Evolutionary conservation across 2,888 invertebrate species (phyloP).

Genomic region (Chymomyza fuscimana): DNA sequence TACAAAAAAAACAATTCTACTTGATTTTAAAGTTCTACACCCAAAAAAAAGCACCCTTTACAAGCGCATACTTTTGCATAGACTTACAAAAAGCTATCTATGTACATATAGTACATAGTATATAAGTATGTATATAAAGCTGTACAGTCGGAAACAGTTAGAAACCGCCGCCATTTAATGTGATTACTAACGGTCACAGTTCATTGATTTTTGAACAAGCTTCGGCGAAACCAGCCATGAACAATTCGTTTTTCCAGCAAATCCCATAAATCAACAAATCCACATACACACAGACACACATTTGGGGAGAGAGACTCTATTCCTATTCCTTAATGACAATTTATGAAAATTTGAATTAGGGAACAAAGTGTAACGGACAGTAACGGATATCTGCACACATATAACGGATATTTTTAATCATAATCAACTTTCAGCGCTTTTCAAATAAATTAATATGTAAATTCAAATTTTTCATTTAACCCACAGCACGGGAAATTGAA

Average conservation of each 20-base stretch:
- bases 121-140: too few species aligned
- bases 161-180: conserved; percentile 5
- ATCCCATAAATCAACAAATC: conserved; percentile 47
- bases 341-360: not conserved
- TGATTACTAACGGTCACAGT: conserved; percentile 5
- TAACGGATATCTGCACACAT: not conserved
- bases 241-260: conserved; percentile 5
- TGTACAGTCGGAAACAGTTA: not conserved
- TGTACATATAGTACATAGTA: not conserved
- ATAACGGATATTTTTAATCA: not conserved
- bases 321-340: conserved; percentile 2
- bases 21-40: too few species aligned
- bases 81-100: not conserved
- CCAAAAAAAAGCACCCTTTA: too few species aligned
- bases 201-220: conserved; percentile 5
- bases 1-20: too few species aligned
- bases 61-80: not conserved
- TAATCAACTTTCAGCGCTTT: not conserved
- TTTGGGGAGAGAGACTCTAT: conserved; percentile 66
- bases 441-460: conserved; percentile 59
- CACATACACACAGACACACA: conserved; percentile 21
- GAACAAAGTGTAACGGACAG: not conserved
- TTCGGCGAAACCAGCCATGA: not conserved
- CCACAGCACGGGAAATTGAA: conserved; percentile 35
- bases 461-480: conserved; percentile 45